phyloP scores from a whole-genome alignment of 1,140 invertebrate genomes.

The Musca domestica region DNA sequence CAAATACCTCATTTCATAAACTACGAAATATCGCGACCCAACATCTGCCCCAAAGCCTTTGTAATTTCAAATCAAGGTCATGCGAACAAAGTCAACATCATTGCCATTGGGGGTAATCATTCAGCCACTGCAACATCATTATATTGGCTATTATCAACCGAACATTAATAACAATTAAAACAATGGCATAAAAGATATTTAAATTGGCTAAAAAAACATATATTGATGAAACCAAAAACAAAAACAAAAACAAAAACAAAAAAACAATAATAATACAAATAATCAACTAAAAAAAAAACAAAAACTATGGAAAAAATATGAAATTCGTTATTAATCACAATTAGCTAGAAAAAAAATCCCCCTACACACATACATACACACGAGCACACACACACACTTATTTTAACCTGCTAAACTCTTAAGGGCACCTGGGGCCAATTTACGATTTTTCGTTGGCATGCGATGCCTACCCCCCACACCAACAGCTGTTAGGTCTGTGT shows the following conservation, averaged over 20 bases:
- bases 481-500: neutral
- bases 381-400: neutral
- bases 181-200: no score
- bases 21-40: no score
- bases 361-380: neutral
- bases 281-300: neutral
- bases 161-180: no score
- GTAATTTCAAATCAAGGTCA: no score
- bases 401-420: conserved; percentile 43
- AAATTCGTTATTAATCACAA: neutral
- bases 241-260: neutral
- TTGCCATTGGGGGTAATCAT: no score
- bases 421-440: conserved; percentile 44
- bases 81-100: no score
- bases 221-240: neutral
- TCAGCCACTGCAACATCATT: no score
- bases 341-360: neutral
- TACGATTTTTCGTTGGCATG: conserved; percentile 40
- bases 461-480: neutral
- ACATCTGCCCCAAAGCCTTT: no score
- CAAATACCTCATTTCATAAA: no score
- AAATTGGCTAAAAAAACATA: neutral
- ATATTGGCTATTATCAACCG: no score
- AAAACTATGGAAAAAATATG: neutral
- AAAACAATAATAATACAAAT: neutral